These are phyloP conservation scores for Numida meleagris DNA, from an alignment of 2,113 vertebrate species.

Conservation along the genomic window DNA sequence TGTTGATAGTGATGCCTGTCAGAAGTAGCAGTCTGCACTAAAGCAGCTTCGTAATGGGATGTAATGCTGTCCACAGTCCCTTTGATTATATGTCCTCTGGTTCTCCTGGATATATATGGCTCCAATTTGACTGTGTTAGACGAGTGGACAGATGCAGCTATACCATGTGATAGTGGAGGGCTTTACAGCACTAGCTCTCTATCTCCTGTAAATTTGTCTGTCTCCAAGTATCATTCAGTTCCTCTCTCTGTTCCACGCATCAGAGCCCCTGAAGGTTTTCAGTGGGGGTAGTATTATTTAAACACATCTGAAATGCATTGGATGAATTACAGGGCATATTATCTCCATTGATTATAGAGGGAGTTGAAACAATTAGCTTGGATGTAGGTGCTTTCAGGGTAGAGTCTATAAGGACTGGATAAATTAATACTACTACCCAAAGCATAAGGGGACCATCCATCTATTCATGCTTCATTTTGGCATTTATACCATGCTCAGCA, in stretches of 20 bases:
- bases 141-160: background rate
- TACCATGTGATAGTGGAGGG: background rate
- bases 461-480: background rate
- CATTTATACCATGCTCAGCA: background rate
- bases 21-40: background rate
- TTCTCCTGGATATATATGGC: rapidly evolving
- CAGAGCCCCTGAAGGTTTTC: background rate
- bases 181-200: background rate
- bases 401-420: background rate
- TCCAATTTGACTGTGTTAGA: background rate
- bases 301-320: background rate
- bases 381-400: background rate
- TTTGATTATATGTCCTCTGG: background rate
- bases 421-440: background rate
- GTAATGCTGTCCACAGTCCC: background rate
- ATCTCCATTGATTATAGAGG: background rate
- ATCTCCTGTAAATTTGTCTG: background rate
- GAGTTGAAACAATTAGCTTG: background rate
- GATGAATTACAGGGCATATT: background rate
- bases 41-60: background rate
- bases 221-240: background rate
- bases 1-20: background rate
- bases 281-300: background rate
- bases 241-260: background rate
- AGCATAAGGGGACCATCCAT: background rate